Evolutionary conservation across 2,888 invertebrate genomes (phyloP).

Genomic region (Gortyna flavago): DNA sequence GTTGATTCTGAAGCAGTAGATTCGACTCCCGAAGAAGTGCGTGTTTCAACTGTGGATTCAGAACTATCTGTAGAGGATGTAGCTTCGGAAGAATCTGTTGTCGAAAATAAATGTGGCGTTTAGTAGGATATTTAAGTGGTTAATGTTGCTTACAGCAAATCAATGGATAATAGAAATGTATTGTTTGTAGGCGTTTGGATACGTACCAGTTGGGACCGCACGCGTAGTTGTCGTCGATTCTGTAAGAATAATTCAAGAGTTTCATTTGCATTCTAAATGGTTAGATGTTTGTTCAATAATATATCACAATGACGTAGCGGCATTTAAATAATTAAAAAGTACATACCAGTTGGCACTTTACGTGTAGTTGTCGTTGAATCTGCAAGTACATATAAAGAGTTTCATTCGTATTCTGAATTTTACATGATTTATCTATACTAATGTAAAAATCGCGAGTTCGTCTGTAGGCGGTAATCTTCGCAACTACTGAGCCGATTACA

Average conservation of each 20-base stretch:
- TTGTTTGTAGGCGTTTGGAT: not conserved
- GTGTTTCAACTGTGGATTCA: slow-evolving; percentile 25
- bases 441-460: not conserved
- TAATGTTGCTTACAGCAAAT: not conserved
- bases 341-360: not conserved
- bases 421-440: no score
- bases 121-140: not conserved
- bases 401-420: not conserved
- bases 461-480: not conserved
- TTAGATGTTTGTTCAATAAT: not conserved
- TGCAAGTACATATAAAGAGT: not conserved
- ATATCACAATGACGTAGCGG: not conserved
- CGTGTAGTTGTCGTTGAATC: slow-evolving; percentile 3
- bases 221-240: slow-evolving; percentile 30
- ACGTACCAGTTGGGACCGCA: slow-evolving; percentile 35
- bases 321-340: not conserved
- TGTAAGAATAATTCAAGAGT: slow-evolving; percentile 17
- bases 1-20: slow-evolving; percentile 35
- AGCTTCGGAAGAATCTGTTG: slow-evolving; percentile 13
- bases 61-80: slow-evolving; percentile 24
- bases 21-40: slow-evolving; percentile 48
- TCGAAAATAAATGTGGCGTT: not conserved
- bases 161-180: not conserved
- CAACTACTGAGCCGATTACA: not conserved
- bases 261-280: not conserved